Base-by-base conservation (phyloP, 2,113 vertebrate genomes). In the Nicator chloris region DNA sequence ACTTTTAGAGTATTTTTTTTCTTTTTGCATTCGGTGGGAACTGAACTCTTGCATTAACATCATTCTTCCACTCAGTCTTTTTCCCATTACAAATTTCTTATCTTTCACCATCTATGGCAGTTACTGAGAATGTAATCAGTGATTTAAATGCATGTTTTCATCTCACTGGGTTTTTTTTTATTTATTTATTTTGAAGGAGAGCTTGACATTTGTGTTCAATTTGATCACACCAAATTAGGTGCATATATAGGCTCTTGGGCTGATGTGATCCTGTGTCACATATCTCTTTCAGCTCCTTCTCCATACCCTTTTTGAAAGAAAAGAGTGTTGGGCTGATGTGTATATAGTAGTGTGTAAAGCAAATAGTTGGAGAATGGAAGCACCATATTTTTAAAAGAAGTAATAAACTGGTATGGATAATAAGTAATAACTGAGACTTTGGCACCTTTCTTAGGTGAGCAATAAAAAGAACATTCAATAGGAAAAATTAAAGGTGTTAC, bases 401-500 rank as follows among this genome's bases (percentile, higher is more conserved):
- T 89, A 95, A 91, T 97, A 97, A 96, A 92, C 61, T 90, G 85
- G 49, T 91, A 79, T 79, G 44, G 68, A 71, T 96, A 95, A 94
- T 94, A 95, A 92, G 85, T 96, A 94, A 96, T 97, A 98, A 93
- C 86, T 88, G 81, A 96, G 91, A 66, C 89, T 81, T 95, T 90
- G 82, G 87, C 92, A 92, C 80, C 86, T 97, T 96, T 96, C 87
- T 96, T 94, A 88, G 73, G 92, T 9, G 84, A 95, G 69, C 95
- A 97, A 97, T 97, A 97, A 96, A 97, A 96, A 97, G 92, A 91
- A 90, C 94, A 97, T 95, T 97, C 96, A 87, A 60, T 82, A 96
- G 97, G 95, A 98, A 98, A 98, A 98, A 97, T 97, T 97, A 96
- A 98, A 97, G 93, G 86, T 96, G 83, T 93, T 97, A 94, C 79